phyloP scores from a whole-genome alignment of 2,113 vertebrate genomes.

The Nothoprocta perdicaria region DNA sequence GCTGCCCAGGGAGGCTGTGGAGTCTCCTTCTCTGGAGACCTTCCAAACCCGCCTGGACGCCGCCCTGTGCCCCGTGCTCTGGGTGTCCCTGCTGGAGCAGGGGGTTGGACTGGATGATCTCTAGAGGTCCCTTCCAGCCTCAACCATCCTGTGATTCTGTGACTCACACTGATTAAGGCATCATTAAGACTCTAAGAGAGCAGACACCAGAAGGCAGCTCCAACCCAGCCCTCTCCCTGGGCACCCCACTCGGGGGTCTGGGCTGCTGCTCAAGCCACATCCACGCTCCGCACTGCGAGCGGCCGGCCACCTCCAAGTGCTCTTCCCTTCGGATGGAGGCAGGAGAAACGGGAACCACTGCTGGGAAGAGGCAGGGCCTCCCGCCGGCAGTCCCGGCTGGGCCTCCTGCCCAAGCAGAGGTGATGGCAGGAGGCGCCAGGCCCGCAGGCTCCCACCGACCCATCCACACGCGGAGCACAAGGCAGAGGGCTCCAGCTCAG shows the following conservation, averaged over 20 bases:
- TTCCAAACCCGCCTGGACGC: too few species aligned
- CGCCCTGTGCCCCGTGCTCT: too few species aligned
- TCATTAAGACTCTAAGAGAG: background rate
- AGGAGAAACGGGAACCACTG: rapidly evolving
- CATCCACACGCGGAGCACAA: background rate
- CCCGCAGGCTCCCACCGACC: background rate
- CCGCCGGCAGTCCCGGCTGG: background rate
- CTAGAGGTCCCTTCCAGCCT: too few species aligned
- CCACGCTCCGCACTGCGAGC: rapidly evolving
- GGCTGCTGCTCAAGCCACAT: background rate
- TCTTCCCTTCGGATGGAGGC: background rate
- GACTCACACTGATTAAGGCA: background rate
- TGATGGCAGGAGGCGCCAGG: background rate
- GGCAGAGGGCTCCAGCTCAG: background rate
- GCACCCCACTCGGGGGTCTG: background rate
- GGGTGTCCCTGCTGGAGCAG: too few species aligned
- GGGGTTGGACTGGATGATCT: too few species aligned
- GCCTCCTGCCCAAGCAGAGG: background rate
- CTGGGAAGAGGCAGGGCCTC: background rate
- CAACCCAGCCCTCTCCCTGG: background rate
- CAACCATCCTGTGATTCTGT: too few species aligned
- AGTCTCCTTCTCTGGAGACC: too few species aligned
- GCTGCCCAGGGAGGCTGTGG: too few species aligned
- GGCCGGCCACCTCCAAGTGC: rapidly evolving
- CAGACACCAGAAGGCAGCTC: rapidly evolving